Evolutionary conservation across 2,888 invertebrate genomes (phyloP).

Genomic region (Pseudeuparius sepicola): DNA sequence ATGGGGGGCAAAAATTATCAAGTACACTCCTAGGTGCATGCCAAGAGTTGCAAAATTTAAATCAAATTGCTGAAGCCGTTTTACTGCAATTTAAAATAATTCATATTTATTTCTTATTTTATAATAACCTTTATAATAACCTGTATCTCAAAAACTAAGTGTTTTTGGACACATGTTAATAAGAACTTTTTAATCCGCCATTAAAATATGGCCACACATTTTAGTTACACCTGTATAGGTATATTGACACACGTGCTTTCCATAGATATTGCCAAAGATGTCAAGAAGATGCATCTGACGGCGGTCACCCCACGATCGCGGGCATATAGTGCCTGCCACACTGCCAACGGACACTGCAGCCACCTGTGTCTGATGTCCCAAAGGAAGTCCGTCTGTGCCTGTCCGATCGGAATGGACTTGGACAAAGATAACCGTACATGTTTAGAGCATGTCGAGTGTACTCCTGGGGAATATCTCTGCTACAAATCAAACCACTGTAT

Average conservation of each 20-base stretch:
- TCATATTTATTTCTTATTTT: too few species aligned
- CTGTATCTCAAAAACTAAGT: too few species aligned
- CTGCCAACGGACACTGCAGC: constrained; percentile 55
- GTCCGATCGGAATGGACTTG: constrained; percentile 56
- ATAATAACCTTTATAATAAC: too few species aligned
- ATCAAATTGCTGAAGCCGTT: too few species aligned
- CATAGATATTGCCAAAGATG: constrained; percentile 14
- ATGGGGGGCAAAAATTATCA: too few species aligned
- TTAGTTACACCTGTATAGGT: too few species aligned
- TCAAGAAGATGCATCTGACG: constrained; percentile 12
- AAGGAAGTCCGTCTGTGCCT: constrained; percentile 41
- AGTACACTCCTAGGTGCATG: too few species aligned
- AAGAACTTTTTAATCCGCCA: too few species aligned
- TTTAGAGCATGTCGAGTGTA: neutral
- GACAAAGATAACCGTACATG: constrained; percentile 40
- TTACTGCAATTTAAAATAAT: too few species aligned
- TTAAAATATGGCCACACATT: too few species aligned
- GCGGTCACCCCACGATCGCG: constrained; percentile 15
- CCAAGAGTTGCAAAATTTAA: too few species aligned
- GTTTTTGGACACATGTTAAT: too few species aligned
- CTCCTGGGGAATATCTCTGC: constrained; percentile 27
- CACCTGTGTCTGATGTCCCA: constrained; percentile 57
- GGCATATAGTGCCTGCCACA: constrained; percentile 39
- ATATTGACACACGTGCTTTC: constrained; percentile 3
- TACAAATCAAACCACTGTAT: constrained; percentile 41